These are phyloP conservation scores for Lordiphosa fenestrarum DNA, from an alignment of 2,888 invertebrate species.

Conservation along the genomic window DNA sequence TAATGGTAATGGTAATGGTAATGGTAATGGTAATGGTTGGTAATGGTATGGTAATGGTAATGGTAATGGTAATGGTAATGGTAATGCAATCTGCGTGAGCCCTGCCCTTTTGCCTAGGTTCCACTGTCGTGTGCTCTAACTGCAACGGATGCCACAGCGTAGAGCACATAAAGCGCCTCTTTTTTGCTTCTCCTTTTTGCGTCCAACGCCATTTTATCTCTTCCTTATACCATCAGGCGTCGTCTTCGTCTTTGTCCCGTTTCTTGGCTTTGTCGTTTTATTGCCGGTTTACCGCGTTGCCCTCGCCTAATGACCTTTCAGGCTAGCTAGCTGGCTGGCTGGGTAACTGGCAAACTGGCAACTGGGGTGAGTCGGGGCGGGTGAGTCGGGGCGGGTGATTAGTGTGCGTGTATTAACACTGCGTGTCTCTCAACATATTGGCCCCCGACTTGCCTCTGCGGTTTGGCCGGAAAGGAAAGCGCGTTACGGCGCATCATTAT, in stretches of 20 bases:
- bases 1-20: too few species aligned
- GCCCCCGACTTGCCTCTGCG: constrained; percentile 17
- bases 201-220: constrained; percentile 54
- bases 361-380: too few species aligned
- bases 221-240: constrained; percentile 52
- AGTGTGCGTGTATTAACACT: constrained; percentile 58
- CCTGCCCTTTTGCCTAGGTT: too few species aligned
- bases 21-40: too few species aligned
- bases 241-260: constrained; percentile 45
- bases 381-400: constrained; percentile 52
- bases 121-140: neutral
- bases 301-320: constrained; percentile 65
- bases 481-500: constrained; percentile 67
- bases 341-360: too few species aligned
- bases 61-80: too few species aligned
- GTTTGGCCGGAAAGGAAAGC: constrained; percentile 33
- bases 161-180: constrained; percentile 55
- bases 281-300: constrained; percentile 57
- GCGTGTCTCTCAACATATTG: constrained; percentile 45
- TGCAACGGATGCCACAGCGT: constrained; percentile 39
- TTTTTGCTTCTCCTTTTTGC: constrained; percentile 18
- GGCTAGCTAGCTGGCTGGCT: constrained; percentile 6
- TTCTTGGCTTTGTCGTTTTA: constrained; percentile 48
- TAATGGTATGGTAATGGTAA: too few species aligned
- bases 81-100: too few species aligned